Conservation (phyloP, 1,140 invertebrate genomes). For the Aphidius gifuensis region DNA sequence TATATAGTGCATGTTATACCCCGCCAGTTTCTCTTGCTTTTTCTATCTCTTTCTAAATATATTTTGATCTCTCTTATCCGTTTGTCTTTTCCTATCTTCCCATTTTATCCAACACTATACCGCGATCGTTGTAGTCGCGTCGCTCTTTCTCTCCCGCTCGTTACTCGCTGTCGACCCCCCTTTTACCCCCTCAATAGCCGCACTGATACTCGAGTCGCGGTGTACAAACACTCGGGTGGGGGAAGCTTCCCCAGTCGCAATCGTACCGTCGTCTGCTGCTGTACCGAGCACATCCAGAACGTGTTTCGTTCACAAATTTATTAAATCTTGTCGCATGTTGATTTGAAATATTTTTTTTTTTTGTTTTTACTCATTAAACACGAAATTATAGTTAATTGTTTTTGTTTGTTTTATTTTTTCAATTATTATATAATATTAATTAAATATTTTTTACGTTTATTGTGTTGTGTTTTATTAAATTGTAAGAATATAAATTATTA, state of each 20-base stretch:
- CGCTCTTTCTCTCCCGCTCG: constrained; percentile 16
- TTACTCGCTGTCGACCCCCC: not conserved
- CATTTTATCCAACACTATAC: constrained; percentile 1
- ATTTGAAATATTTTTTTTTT: constrained; percentile 4
- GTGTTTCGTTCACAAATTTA: constrained; percentile 15
- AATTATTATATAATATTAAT: too few relatives aligned
- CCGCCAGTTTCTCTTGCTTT: too few relatives aligned
- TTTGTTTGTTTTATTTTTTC: too few relatives aligned
- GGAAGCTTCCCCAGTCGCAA: constrained; percentile 43
- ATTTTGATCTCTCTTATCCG: too few relatives aligned
- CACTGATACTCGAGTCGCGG: constrained; percentile 25
- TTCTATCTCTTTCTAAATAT: too few relatives aligned
- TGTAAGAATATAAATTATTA: too few relatives aligned
- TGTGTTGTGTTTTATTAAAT: too few relatives aligned
- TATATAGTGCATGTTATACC: too few relatives aligned
- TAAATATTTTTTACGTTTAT: too few relatives aligned
- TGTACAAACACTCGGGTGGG: constrained; percentile 28
- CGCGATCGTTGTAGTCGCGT: constrained; percentile 22
- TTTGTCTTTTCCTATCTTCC: too few relatives aligned
- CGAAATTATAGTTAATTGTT: too few relatives aligned
- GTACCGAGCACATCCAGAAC: constrained; percentile 42
- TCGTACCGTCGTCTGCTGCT: constrained; percentile 48
- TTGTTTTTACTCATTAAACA: not conserved
- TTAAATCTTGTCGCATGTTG: constrained; percentile 31
- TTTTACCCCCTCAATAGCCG: constrained; percentile 21